A percentile compares a stretch with the other conserved stretches of the same genome.
These are phyloP conservation scores for Drosophila bifasciata DNA, from an alignment of 1,140 invertebrate genomes.

Conservation along the genomic window DNA sequence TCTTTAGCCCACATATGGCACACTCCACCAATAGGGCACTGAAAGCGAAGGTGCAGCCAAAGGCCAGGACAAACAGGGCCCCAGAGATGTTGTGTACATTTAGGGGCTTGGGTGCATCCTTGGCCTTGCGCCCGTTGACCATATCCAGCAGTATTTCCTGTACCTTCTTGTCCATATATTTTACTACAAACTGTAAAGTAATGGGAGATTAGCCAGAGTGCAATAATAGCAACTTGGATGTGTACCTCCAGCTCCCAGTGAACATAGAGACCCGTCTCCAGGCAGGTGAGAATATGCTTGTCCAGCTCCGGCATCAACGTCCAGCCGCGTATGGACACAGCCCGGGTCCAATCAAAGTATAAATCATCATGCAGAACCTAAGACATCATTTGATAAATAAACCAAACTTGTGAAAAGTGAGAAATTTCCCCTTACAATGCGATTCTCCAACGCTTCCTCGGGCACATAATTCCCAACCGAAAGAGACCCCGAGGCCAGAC, in stretches of 20 bases:
- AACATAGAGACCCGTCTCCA: conserved; percentile 67
- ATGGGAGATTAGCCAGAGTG: not conserved
- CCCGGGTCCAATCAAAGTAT: conserved; percentile 78
- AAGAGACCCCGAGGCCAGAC: conserved; percentile 62
- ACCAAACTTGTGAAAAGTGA: not conserved
- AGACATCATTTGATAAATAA: not conserved
- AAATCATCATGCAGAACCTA: conserved; percentile 73
- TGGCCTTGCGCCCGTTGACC: conserved; percentile 53
- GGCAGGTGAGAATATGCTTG: conserved; percentile 62
- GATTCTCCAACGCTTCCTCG: conserved; percentile 56
- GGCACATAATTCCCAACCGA: conserved; percentile 72
- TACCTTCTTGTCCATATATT: conserved; percentile 70
- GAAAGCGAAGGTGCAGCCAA: conserved; percentile 60
- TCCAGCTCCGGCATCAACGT: conserved; percentile 65
- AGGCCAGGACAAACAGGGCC: conserved; percentile 66
- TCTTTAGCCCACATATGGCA: conserved; percentile 18
- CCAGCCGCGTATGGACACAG: conserved; percentile 76
- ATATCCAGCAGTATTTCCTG: conserved; percentile 62
- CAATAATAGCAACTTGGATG: not conserved
- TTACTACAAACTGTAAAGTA: conserved; percentile 38
- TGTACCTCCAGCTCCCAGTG: conserved; percentile 74
- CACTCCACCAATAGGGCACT: conserved; percentile 39
- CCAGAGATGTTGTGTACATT: conserved; percentile 70
- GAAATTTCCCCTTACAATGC: conserved; percentile 42
- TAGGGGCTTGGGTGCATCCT: conserved; percentile 61